phyloP scores from a whole-genome alignment of 2,113 vertebrate genomes.

The Centropus unirufus region DNA sequence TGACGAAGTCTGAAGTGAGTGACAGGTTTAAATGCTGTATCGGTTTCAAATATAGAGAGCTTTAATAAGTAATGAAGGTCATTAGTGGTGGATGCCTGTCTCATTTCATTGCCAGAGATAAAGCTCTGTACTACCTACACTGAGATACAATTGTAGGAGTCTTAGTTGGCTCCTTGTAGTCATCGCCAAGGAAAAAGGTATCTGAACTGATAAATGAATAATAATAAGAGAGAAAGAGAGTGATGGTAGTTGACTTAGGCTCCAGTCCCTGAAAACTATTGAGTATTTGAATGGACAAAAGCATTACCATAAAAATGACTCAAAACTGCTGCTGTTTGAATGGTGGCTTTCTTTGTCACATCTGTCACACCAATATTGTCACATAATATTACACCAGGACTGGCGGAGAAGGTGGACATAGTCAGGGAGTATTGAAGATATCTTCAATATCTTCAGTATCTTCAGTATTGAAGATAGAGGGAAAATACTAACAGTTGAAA shows the following conservation, averaged over 20 bases:
- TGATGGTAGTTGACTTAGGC: rapidly evolving
- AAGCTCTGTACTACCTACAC: rapidly evolving
- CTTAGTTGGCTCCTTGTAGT: background rate
- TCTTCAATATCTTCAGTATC: background rate
- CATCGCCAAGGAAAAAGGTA: background rate
- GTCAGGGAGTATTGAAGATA: background rate
- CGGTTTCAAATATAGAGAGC: background rate
- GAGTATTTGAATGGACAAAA: background rate
- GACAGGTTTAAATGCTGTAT: background rate
- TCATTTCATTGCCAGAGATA: background rate
- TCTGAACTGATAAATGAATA: background rate
- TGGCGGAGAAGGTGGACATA: background rate
- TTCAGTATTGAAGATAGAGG: background rate
- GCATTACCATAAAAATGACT: too few species aligned
- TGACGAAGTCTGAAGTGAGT: background rate
- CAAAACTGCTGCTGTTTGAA: background rate
- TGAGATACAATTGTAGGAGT: background rate
- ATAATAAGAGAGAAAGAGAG: background rate
- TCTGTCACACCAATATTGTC: too few species aligned
- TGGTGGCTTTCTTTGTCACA: background rate
- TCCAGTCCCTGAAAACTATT: background rate
- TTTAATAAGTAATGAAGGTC: background rate
- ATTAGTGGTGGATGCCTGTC: background rate
- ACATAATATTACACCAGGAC: rapidly evolving
- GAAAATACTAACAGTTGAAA: background rate